Conservation (phyloP, 2,113 vertebrate genomes). For the Empidonax alnorum region DNA sequence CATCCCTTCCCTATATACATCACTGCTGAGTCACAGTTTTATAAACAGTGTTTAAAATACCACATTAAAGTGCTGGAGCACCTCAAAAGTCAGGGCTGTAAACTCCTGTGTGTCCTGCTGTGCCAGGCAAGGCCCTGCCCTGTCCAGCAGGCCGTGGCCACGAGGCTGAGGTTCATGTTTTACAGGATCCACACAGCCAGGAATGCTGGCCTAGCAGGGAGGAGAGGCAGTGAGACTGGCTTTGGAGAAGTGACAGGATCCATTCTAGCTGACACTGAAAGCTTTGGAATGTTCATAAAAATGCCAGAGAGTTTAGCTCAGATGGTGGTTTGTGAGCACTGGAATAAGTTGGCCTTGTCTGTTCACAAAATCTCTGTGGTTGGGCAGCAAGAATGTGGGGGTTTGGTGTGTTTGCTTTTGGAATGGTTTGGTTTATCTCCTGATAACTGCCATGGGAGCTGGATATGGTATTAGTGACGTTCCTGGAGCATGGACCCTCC, state of each 20-base stretch:
- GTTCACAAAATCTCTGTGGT: not conserved
- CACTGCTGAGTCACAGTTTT: not conserved
- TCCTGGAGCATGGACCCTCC: not conserved
- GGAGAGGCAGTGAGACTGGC: not conserved
- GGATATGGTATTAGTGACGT: not conserved
- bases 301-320: not conserved
- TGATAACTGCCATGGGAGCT: not conserved
- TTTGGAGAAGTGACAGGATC: not conserved
- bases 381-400: not conserved
- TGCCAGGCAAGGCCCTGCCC: not conserved
- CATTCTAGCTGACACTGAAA: not conserved
- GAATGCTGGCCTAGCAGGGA: not conserved
- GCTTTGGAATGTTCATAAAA: not conserved
- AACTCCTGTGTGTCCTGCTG: not conserved
- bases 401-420: not conserved
- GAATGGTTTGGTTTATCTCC: not conserved
- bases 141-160: rapidly evolving
- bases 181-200: not conserved
- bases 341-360: not conserved
- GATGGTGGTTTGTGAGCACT: not conserved
- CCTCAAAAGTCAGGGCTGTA: not conserved
- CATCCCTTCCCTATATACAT: not conserved
- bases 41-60: not conserved
- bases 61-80: not conserved
- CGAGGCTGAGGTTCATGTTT: not conserved